phyloP scores from a whole-genome alignment of 2,113 vertebrate species.

The Trichomycterus rosablanca region DNA sequence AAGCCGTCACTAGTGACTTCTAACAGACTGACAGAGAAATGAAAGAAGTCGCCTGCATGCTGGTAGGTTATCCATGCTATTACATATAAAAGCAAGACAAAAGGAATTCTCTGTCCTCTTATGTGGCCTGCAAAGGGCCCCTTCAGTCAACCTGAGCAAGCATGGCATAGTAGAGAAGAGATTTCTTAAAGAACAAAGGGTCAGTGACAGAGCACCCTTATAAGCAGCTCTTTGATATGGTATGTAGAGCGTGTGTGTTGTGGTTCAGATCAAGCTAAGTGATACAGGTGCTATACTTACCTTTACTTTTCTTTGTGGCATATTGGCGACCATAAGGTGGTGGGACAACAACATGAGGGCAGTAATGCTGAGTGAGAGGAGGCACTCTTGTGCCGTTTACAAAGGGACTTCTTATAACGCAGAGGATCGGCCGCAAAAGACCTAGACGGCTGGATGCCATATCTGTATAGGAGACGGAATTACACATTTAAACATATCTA shows the following conservation, averaged over 20 bases:
- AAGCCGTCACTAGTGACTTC: conserved; percentile 1
- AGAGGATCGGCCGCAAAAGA: conserved; percentile 54
- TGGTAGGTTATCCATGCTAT: conserved; percentile 43
- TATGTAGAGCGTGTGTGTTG: neutral
- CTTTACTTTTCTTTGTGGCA: conserved; percentile 88
- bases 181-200: conserved; percentile 29
- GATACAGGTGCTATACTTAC: conserved; percentile 47
- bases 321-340: conserved; percentile 64
- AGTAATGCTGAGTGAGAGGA: conserved; percentile 29
- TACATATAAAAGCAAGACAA: conserved; percentile 49
- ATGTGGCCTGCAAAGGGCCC: conserved; percentile 24
- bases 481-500: too few relatives aligned
- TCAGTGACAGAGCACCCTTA: conserved; percentile 18
- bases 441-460: conserved; percentile 68
- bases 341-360: conserved; percentile 20
- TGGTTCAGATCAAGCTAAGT: conserved; percentile 15
- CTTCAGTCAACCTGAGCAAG: conserved; percentile 41
- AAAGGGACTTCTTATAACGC: conserved; percentile 34
- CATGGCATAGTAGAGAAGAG: conserved; percentile 23
- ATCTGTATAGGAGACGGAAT: conserved; percentile 32
- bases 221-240: conserved; percentile 29
- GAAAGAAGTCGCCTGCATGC: conserved; percentile 43
- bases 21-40: conserved; percentile 22
- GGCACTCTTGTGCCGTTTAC: conserved; percentile 14
- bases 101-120: conserved; percentile 21